These are phyloP conservation scores for Lucifuga dentata DNA, from an alignment of 2,113 vertebrate species.

Conservation along the genomic window DNA sequence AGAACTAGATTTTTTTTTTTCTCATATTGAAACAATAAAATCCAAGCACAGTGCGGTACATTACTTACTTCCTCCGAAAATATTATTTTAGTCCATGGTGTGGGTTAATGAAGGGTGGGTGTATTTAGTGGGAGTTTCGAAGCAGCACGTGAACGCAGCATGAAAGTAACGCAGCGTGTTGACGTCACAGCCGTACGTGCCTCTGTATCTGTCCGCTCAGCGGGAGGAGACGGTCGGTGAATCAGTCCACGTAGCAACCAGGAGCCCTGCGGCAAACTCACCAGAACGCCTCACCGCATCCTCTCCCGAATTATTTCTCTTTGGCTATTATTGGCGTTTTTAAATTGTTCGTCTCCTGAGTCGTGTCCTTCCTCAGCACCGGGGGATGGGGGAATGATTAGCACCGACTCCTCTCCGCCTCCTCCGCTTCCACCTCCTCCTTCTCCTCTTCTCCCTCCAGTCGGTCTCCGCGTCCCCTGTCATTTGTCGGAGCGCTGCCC, in stretches of 20 bases:
- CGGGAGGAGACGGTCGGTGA: not conserved
- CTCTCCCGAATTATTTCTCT: rapidly evolving
- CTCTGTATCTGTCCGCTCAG: conserved; percentile 7
- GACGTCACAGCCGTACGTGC: conserved; percentile 58
- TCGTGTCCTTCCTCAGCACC: conserved; percentile 26
- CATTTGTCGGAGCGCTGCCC: conserved; percentile 53
- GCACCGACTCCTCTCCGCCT: conserved; percentile 26
- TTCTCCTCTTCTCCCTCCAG: not conserved
- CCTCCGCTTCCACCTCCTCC: not conserved
- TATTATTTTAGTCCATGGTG: no score
- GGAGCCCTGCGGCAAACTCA: not conserved
- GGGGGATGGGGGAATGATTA: conserved; percentile 73
- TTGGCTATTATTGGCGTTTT: rapidly evolving
- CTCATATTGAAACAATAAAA: no score
- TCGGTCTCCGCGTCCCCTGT: conserved; percentile 33
- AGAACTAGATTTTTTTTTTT: no score
- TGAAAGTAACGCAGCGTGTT: conserved; percentile 37
- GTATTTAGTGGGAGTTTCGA: no score
- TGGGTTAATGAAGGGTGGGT: no score
- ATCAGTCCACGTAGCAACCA: not conserved
- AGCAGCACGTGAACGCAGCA: conserved; percentile 19
- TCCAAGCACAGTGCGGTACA: no score
- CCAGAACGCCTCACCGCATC: no score
- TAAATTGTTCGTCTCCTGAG: rapidly evolving
- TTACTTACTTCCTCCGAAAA: no score